Percentiles rank a stretch among this genome's conserved stretches.
phyloP scores from a whole-genome alignment of 2,888 invertebrate genomes.

The Tiphia femorata region DNA sequence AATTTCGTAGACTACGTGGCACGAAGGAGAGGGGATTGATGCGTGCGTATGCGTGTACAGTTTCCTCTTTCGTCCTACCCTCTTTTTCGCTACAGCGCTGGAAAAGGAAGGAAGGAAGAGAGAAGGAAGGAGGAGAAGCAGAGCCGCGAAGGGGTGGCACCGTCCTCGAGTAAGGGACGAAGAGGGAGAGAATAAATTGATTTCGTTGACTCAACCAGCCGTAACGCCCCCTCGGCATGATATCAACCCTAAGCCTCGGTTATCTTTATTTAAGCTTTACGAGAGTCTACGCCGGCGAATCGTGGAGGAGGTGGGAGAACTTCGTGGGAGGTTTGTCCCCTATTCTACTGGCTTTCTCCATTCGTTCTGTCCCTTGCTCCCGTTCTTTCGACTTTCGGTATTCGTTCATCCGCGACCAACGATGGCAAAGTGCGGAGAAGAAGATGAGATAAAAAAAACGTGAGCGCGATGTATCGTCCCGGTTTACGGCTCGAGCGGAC shows the following conservation, averaged over 20 bases:
- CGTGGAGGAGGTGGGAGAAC: slow-evolving; percentile 54
- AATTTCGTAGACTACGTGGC: neutral
- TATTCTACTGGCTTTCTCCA: slow-evolving; percentile 38
- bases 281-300: slow-evolving; percentile 61
- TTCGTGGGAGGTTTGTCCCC: slow-evolving; percentile 45
- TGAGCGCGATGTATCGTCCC: slow-evolving; percentile 22
- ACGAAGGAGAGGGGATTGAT: neutral
- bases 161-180: too few relatives aligned
- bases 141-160: slow-evolving; percentile 15
- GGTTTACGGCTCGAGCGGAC: slow-evolving; percentile 9
- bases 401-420: slow-evolving; percentile 7
- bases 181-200: slow-evolving; percentile 66
- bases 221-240: slow-evolving; percentile 67
- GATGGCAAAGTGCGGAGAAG: slow-evolving; percentile 33
- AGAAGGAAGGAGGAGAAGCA: slow-evolving; percentile 36
- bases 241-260: slow-evolving; percentile 68
- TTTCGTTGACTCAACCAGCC: slow-evolving; percentile 68
- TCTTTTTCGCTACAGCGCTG: slow-evolving; percentile 36
- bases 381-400: slow-evolving; percentile 18
- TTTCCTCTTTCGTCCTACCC: slow-evolving; percentile 30
- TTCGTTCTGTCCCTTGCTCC: slow-evolving; percentile 23
- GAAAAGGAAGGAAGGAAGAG: slow-evolving; percentile 14
- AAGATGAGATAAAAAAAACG: slow-evolving; percentile 21
- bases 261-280: slow-evolving; percentile 69
- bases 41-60: neutral